Evolutionary conservation across 2,888 invertebrate genomes (phyloP).

Genomic region (Tinea trinotella): DNA sequence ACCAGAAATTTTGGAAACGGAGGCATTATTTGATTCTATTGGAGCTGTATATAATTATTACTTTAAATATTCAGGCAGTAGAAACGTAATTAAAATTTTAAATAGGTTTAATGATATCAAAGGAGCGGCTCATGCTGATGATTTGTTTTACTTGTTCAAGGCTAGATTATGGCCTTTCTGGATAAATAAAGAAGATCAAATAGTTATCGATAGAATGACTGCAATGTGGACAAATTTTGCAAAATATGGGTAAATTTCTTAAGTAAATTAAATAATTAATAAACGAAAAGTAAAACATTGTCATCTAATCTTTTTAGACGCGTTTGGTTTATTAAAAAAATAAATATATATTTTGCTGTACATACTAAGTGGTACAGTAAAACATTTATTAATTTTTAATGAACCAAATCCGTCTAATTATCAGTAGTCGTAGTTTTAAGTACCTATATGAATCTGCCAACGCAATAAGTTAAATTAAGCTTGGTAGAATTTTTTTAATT

Average conservation of each 20-base stretch:
- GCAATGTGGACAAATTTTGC: slow-evolving; percentile 59
- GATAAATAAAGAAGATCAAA: slow-evolving; percentile 36
- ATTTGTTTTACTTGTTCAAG: slow-evolving; percentile 52
- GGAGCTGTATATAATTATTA: slow-evolving; percentile 47
- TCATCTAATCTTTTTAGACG: too few species aligned
- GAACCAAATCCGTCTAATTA: too few species aligned
- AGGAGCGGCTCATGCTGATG: slow-evolving; percentile 56
- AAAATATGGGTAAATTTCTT: slow-evolving; percentile 44
- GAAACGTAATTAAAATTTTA: slow-evolving; percentile 44
- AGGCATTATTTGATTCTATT: slow-evolving; percentile 28
- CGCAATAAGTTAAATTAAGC: too few species aligned
- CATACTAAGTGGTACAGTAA: too few species aligned
- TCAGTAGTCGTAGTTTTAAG: too few species aligned
- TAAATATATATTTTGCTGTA: too few species aligned
- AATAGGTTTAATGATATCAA: slow-evolving; percentile 33
- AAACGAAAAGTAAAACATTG: background rate
- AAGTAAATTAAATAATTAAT: background rate
- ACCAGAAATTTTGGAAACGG: slow-evolving; percentile 47
- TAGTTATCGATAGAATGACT: slow-evolving; percentile 45
- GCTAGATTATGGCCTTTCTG: slow-evolving; percentile 39
- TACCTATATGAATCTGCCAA: too few species aligned
- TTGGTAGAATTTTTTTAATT: too few species aligned
- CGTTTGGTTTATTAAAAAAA: too few species aligned
- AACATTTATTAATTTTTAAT: too few species aligned
- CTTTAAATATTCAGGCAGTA: slow-evolving; percentile 48